A percentile compares a stretch with the other conserved stretches of the same genome.
Conservation (phyloP, 2,113 vertebrate genomes). For the Cepphus grylle region DNA sequence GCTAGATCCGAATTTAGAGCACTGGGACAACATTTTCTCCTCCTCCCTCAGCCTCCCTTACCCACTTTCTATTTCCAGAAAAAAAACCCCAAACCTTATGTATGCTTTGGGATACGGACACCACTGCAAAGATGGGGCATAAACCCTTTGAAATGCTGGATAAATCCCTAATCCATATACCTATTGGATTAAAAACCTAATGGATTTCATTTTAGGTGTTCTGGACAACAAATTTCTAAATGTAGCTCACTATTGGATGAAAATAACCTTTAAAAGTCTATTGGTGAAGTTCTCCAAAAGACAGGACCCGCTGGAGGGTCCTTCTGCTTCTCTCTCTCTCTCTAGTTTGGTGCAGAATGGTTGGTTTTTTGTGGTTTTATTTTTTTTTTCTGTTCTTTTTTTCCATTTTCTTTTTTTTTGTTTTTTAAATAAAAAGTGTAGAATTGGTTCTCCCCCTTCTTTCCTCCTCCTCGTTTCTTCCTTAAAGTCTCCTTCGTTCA, state of each 20-base stretch:
- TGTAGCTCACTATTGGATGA: slow-evolving; percentile 72
- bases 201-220: slow-evolving; percentile 68
- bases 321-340: slow-evolving; percentile 59
- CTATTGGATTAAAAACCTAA: slow-evolving; percentile 68
- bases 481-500: slow-evolving; percentile 73
- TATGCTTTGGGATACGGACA: not conserved
- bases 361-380: slow-evolving; percentile 28
- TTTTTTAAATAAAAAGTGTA: slow-evolving; percentile 78
- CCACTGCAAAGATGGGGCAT: not conserved
- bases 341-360: slow-evolving; percentile 74
- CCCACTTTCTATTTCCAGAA: not conserved
- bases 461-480: slow-evolving; percentile 59
- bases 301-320: slow-evolving; percentile 48
- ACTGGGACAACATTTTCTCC: not conserved
- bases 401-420: slow-evolving; percentile 58
- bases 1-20: not conserved
- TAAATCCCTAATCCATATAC: slow-evolving; percentile 73
- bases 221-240: slow-evolving; percentile 70
- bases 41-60: not conserved
- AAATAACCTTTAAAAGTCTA: slow-evolving; percentile 81
- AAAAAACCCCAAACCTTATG: not conserved
- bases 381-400: slow-evolving; percentile 56
- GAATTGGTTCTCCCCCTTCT: slow-evolving; percentile 62
- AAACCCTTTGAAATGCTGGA: slow-evolving; percentile 71
- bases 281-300: slow-evolving; percentile 72